Conservation (phyloP, 2,113 vertebrate genomes). For the Carassius carassius region DNA sequence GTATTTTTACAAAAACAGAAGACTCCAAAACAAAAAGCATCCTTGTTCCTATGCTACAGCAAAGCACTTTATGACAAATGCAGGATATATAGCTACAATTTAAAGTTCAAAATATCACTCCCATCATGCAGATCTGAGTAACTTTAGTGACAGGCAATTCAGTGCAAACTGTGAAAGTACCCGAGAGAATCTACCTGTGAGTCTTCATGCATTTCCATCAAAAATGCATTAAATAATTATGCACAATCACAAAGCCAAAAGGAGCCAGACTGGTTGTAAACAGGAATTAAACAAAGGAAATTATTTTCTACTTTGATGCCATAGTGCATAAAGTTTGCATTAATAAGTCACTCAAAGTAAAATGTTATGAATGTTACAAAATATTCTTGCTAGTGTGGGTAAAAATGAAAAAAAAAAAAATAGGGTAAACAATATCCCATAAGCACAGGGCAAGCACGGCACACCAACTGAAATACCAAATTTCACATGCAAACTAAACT, state of each 20-base stretch:
- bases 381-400: constrained; percentile 35
- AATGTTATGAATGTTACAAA: constrained; percentile 69
- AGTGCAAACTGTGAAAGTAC: constrained; percentile 84
- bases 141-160: constrained; percentile 85
- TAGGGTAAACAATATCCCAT: constrained; percentile 66
- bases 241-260: constrained; percentile 92
- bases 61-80: constrained; percentile 66
- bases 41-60: constrained; percentile 59
- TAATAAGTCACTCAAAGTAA: constrained; percentile 73
- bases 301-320: constrained; percentile 79
- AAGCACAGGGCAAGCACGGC: constrained; percentile 89
- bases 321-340: constrained; percentile 71
- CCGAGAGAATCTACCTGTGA: constrained; percentile 75
- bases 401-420: constrained; percentile 51
- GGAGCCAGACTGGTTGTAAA: constrained; percentile 82
- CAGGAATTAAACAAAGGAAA: constrained; percentile 65
- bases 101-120: constrained; percentile 72
- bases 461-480: constrained; percentile 83
- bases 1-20: constrained; percentile 53
- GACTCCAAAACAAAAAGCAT: constrained; percentile 60
- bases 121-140: constrained; percentile 84
- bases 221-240: constrained; percentile 71
- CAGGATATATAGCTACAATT: constrained; percentile 61
- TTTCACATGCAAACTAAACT: constrained; percentile 81
- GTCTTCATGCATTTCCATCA: constrained; percentile 81